Evolutionary conservation across 2,797 vertebrate genomes (phyloP).

Genomic region (Hoplostethus atlanticus): DNA sequence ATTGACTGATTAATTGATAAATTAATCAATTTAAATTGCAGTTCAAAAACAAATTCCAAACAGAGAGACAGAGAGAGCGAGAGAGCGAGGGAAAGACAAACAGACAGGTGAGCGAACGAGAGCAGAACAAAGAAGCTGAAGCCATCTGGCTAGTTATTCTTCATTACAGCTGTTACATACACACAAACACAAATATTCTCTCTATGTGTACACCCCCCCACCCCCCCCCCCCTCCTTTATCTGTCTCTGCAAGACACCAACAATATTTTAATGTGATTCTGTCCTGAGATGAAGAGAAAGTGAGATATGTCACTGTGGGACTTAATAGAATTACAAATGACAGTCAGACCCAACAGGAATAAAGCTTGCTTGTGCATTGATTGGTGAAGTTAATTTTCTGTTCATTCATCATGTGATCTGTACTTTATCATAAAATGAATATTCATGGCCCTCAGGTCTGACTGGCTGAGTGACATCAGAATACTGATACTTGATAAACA

Average conservation of each 20-base stretch:
- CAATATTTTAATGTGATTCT: conserved; percentile 63
- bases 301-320: conserved; percentile 63
- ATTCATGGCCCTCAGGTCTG: conserved; percentile 17
- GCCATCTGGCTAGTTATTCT: conserved; percentile 58
- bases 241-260: conserved; percentile 59
- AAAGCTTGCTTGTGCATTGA: conserved; percentile 46
- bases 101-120: conserved; percentile 39
- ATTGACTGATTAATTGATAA: too few species aligned
- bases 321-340: conserved; percentile 72
- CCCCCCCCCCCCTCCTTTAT: conserved; percentile 13
- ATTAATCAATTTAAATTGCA: too few species aligned
- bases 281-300: conserved; percentile 60
- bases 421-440: conserved; percentile 24
- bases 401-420: conserved; percentile 27
- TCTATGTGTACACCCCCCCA: neutral
- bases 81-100: neutral
- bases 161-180: conserved; percentile 51
- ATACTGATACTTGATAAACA: neutral
- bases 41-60: neutral
- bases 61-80: conserved; percentile 21
- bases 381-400: conserved; percentile 51
- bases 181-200: conserved; percentile 5
- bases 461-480: neutral
- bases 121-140: conserved; percentile 54
- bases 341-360: conserved; percentile 31